These are phyloP conservation scores for Bellardia bayeri DNA, from an alignment of 2,888 invertebrate genomes.

Conservation along the genomic window DNA sequence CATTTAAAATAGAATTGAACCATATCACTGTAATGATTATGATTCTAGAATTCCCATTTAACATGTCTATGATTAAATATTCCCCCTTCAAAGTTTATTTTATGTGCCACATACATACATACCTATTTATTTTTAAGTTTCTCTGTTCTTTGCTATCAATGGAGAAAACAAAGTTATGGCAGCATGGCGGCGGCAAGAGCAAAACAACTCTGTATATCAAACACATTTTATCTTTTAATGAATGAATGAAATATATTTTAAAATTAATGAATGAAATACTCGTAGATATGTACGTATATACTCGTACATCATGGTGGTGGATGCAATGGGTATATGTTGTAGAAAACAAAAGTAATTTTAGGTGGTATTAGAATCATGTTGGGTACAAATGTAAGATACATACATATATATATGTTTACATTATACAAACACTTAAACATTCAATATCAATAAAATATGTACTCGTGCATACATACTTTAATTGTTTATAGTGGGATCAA, in stretches of 20 bases:
- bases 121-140: not conserved
- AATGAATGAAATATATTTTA: conserved; percentile 22
- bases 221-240: conserved; percentile 54
- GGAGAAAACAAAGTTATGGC: conserved; percentile 37
- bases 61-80: conserved; percentile 2
- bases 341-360: conserved; percentile 1
- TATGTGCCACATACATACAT: not conserved
- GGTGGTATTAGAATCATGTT: conserved; percentile 5
- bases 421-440: no score
- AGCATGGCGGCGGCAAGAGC: conserved; percentile 26
- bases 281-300: not conserved
- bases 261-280: conserved; percentile 31
- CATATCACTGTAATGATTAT: conserved; percentile 32
- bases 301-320: not conserved
- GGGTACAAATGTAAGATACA: no score
- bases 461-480: no score
- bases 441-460: no score
- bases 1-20: conserved; percentile 45
- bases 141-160: not conserved
- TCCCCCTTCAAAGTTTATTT: conserved; percentile 27
- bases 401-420: no score
- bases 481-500: no score
- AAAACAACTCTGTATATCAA: conserved; percentile 32
- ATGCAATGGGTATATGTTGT: not conserved
- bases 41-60: conserved; percentile 27